Evolutionary conservation across 2,888 invertebrate genomes (phyloP).

Genomic region (Polyommatus iphigenia): DNA sequence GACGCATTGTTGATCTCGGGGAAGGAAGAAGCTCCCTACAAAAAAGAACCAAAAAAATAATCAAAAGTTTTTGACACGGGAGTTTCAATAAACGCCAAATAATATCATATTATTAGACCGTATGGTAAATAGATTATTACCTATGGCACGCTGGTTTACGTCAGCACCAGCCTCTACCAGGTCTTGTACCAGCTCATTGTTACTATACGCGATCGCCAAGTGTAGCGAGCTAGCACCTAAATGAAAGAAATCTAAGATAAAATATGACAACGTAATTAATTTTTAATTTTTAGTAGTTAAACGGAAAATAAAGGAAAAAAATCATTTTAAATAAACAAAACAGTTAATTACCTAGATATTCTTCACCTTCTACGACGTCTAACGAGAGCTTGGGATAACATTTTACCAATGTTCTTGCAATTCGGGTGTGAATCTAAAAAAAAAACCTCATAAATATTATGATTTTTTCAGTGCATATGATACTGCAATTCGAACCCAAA

Average conservation of each 20-base stretch:
- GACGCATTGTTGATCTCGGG: slow-evolving; percentile 93
- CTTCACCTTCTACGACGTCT: slow-evolving; percentile 98
- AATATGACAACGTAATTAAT: background rate
- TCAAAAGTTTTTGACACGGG: background rate
- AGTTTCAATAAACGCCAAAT: background rate
- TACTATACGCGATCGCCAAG: slow-evolving; percentile 97
- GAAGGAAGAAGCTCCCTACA: slow-evolving; percentile 93
- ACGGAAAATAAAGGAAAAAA: background rate
- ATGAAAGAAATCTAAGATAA: slow-evolving; percentile 37
- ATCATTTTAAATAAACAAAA: background rate
- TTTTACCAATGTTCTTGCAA: slow-evolving; percentile 93
- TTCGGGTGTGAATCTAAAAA: slow-evolving; percentile 83
- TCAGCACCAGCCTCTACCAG: slow-evolving; percentile 95
- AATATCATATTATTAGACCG: no score
- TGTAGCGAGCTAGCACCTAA: slow-evolving; percentile 95
- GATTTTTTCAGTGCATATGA: no score
- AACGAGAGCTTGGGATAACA: slow-evolving; percentile 94
- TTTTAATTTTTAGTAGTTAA: background rate
- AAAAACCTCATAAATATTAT: slow-evolving; percentile 21
- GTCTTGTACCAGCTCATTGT: slow-evolving; percentile 96
- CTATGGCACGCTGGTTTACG: slow-evolving; percentile 95
- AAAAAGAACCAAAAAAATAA: background rate
- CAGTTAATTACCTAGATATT: slow-evolving; percentile 88
- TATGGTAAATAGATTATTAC: slow-evolving; percentile 59
- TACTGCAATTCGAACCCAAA: no score